phyloP scores from a whole-genome alignment of 2,888 invertebrate species.

The Liopterus haemorrhoidalis region DNA sequence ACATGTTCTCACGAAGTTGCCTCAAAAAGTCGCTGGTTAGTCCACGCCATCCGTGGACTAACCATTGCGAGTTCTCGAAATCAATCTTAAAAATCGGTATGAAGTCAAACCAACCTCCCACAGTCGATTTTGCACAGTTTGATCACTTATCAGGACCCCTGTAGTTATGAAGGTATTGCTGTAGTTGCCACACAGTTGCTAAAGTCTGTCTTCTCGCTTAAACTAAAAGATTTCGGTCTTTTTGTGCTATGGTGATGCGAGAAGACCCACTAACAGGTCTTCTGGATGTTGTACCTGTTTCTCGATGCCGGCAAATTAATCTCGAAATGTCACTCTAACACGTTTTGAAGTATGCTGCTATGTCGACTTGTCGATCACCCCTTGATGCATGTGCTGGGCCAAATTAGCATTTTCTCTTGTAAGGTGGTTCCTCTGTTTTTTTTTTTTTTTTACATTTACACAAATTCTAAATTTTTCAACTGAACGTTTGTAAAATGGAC shows the following conservation, averaged over 20 bases:
- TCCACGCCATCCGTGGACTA: neutral
- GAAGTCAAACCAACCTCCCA: constrained; percentile 1
- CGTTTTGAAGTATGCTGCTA: too few species aligned
- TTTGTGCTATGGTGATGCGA: constrained; percentile 1
- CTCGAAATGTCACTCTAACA: constrained; percentile 2
- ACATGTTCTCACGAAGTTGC: neutral
- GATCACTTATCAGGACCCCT: constrained; percentile 3
- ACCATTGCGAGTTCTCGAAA: neutral
- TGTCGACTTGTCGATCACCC: neutral
- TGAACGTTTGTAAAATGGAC: neutral
- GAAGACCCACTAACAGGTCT: neutral
- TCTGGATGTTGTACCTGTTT: constrained; percentile 2
- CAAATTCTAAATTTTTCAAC: neutral
- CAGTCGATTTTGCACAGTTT: neutral
- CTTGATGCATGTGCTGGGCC: neutral
- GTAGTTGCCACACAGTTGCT: too few species aligned
- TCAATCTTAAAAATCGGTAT: neutral
- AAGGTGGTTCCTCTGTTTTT: constrained; percentile 4
- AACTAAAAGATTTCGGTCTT: neutral
- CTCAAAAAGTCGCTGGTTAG: neutral
- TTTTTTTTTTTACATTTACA: neutral
- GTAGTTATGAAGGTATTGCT: too few species aligned
- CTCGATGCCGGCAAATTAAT: neutral
- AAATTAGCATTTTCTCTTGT: neutral
- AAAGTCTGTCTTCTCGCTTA: neutral